Evolutionary conservation across 1,140 invertebrate genomes (phyloP).

Genomic region (Cyrtorhinus lividipennis): DNA sequence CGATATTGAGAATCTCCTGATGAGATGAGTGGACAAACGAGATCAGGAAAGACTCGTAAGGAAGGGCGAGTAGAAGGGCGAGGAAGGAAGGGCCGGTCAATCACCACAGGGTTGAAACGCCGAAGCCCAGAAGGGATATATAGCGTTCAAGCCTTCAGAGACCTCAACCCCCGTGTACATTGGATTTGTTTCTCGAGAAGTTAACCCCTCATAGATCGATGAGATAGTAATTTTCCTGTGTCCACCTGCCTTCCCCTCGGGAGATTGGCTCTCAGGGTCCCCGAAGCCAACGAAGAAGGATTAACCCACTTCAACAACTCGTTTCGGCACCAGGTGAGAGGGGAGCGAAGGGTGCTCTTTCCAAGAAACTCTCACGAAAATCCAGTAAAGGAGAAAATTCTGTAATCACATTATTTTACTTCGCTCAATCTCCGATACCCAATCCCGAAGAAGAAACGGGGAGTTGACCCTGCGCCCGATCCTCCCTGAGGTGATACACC

Average conservation of each 20-base stretch:
- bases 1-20: too few species aligned
- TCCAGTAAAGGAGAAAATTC: neutral
- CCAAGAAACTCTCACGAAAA: conserved; percentile 4
- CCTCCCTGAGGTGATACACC: too few species aligned
- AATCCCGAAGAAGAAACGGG: neutral
- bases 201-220: conserved; percentile 7
- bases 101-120: too few species aligned
- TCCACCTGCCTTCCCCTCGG: conserved; percentile 2
- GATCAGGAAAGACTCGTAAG: too few species aligned
- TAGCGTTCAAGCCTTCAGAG: too few species aligned
- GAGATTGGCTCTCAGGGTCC: conserved; percentile 1
- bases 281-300: neutral
- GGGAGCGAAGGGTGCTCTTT: neutral
- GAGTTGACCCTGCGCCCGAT: neutral
- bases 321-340: too few species aligned
- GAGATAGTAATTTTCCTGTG: conserved; percentile 9
- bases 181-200: conserved; percentile 6
- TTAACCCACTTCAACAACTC: conserved; percentile 8
- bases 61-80: too few species aligned
- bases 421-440: conserved; percentile 1
- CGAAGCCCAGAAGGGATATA: too few species aligned
- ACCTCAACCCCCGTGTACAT: conserved; percentile 3
- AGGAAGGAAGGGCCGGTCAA: too few species aligned
- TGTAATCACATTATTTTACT: conserved; percentile 8
- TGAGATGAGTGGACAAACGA: too few species aligned